Percentiles rank a stretch among this genome's conserved stretches.
These are phyloP conservation scores for Lucilia cuprina DNA, from an alignment of 1,140 invertebrate species.

Conservation along the genomic window DNA sequence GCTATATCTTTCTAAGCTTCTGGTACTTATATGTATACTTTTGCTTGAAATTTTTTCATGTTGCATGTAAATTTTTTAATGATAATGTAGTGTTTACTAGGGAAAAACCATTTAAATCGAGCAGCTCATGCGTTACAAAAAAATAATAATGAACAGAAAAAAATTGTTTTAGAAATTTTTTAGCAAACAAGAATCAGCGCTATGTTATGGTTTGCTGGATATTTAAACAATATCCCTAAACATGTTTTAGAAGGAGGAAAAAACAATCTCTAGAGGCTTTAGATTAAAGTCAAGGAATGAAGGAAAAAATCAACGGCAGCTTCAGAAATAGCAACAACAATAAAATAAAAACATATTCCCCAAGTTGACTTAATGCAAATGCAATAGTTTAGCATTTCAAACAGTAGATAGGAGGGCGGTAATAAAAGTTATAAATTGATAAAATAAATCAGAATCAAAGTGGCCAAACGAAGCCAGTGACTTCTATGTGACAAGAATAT, in stretches of 20 bases:
- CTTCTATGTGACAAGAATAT: too few relatives aligned
- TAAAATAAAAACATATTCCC: background rate
- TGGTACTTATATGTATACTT: background rate
- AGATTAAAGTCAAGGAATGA: too few relatives aligned
- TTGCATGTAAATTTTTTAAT: background rate
- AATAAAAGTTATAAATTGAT: background rate
- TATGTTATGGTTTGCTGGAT: conserved; percentile 8
- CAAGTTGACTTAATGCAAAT: conserved; percentile 2
- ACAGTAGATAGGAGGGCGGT: background rate
- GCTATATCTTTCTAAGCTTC: background rate
- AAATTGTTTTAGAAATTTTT: background rate
- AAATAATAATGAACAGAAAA: background rate
- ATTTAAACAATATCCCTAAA: conserved; percentile 18
- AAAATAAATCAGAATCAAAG: too few relatives aligned
- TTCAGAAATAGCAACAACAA: background rate
- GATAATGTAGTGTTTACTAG: conserved; percentile 2
- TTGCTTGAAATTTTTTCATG: too few relatives aligned
- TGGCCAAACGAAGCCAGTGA: too few relatives aligned
- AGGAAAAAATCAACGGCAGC: background rate
- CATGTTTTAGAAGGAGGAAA: background rate
- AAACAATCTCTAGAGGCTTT: background rate
- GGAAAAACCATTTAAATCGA: conserved; percentile 14
- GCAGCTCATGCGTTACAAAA: conserved; percentile 5
- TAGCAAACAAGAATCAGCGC: background rate
- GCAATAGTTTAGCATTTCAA: background rate